Base-by-base conservation (phyloP, 2,888 invertebrate species). In the Calameuta filiformis region DNA sequence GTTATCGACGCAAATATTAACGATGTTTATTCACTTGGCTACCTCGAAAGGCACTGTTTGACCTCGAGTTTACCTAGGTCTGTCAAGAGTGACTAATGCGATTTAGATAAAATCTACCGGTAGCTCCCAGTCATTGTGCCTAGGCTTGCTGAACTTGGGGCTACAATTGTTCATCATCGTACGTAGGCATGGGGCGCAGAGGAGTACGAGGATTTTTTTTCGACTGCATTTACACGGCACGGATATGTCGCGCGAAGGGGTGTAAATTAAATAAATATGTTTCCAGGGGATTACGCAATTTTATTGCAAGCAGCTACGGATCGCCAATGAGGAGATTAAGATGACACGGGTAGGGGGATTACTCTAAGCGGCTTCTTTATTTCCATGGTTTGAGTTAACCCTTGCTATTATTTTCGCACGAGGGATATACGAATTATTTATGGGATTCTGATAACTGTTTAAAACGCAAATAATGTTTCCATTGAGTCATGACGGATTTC, bases 21-120 rank as follows among this genome's bases (percentile, higher is more conserved):
- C 73, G 71, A 68, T 78, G 73, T 78, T 78, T 78, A 56, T 73
- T 78, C 68, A 69, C 68, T 34, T 75, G 69, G 74, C 71, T 34
- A 34, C 71, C 71, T 33, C 71, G n/a, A 75, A 56, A 56, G 75
- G 35, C 69, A 35, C 56, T 69, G 75, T 77, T 77, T 71, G 75
- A 77, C 77, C 75, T 56, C 35, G 31, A 74, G 73, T 35, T 34
- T 77, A 37, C 71, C 73, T 40, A 31, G 71, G 71, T 9, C 6
- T 34, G 71, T 31, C 71, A n/a, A 34, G 31, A 34, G 31, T 71
- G 75, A 35, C 73, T 78, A 78, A 78, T 78, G 78, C 78, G 78
- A 78, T 78, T 78, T 76, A 76, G 78, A 78, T 78, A 78, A 78
- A 78, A 78, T 78, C 78, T 75, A 73, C 75, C 15, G 74, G 74